Evolutionary conservation across 2,797 vertebrate genomes (phyloP), one percentile per base, ranked within the genome.

Genomic region (Cygnus olor): DNA sequence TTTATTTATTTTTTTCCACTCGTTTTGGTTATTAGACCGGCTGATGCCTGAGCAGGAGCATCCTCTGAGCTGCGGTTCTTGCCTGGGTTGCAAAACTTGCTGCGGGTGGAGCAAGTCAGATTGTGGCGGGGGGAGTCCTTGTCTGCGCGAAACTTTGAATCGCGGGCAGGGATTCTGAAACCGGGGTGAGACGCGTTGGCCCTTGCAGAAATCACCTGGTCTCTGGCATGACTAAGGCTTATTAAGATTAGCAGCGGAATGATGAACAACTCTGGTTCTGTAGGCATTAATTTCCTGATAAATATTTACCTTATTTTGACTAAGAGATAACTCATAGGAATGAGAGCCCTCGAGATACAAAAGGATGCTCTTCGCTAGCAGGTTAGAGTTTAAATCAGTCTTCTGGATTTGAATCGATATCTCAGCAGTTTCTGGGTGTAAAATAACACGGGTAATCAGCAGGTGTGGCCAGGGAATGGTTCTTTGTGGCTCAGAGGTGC

Each of bases 221-320:
- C 60, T 94, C 64, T 53, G 76, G 73, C 70, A 58, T 95, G 95
- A 96, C 95, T 95, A 95, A 96, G 94, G 83, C 32, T 94, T 93
- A 86, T 73, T 60, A 70, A 71, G 88, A 64, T 93, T 86, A 88
- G 9, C 40, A 9, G 73, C 11, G 13, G 44, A 68, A 77, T 91
- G 95, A 89, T 36, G 74, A 86, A 90, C 44, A 61, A 11, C 24
- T 70, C 73, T 71, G 63, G 86, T 83, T 86, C 64, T 86, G 60
- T 49, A 73, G 57, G 68, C 80, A 82, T 90, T 74, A 78, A 61
- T 54, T 87, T 94, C 79, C 90, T 74, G 57, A 61, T 82, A 86
- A 96, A 95, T 94, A 90, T 80, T 94, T 93, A 85, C 74, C 18
- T 73, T 85, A 34, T 84, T 64, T 45, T 85, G 53, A 77, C 68